Conservation (phyloP, 2,888 invertebrate species). For the Drosophila monieri region DNA sequence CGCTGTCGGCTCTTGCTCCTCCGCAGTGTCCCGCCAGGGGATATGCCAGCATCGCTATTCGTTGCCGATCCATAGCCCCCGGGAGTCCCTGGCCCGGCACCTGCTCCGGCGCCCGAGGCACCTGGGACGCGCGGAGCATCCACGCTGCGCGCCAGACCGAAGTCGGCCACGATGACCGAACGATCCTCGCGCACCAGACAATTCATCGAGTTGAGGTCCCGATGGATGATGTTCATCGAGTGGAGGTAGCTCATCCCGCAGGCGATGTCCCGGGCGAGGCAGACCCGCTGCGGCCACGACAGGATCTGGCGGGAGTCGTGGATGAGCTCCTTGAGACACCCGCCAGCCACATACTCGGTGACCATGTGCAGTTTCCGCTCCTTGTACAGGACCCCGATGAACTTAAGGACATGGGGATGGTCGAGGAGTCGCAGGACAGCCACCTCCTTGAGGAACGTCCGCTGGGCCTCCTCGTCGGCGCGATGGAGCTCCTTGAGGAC, state of each 20-base stretch:
- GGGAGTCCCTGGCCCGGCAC: not conserved
- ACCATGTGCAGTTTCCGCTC: constrained; percentile 95
- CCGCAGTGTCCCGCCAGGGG: constrained; percentile 84
- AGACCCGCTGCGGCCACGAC: constrained; percentile 92
- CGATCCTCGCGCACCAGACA: constrained; percentile 95
- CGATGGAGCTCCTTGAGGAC: constrained; percentile 96
- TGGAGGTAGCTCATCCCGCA: constrained; percentile 97
- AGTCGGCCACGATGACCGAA: constrained; percentile 97
- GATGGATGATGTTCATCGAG: constrained; percentile 96
- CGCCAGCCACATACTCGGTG: constrained; percentile 96
- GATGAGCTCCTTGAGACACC: constrained; percentile 93
- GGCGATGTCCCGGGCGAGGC: constrained; percentile 95
- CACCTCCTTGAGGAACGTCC: constrained; percentile 97
- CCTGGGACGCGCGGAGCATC: constrained; percentile 75
- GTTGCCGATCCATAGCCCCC: constrained; percentile 20
- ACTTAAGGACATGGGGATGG: constrained; percentile 95
- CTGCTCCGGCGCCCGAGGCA: not conserved
- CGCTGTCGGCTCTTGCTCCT: constrained; percentile 88
- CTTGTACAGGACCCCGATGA: constrained; percentile 96
- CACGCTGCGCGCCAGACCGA: constrained; percentile 94
- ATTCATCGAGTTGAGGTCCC: constrained; percentile 97
- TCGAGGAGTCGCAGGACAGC: constrained; percentile 94
- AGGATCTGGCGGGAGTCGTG: constrained; percentile 89
- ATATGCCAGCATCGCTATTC: constrained; percentile 42
- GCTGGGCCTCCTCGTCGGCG: constrained; percentile 97